phyloP scores from a whole-genome alignment of 2,888 invertebrate species.

The Lasioglossum leucozonium region DNA sequence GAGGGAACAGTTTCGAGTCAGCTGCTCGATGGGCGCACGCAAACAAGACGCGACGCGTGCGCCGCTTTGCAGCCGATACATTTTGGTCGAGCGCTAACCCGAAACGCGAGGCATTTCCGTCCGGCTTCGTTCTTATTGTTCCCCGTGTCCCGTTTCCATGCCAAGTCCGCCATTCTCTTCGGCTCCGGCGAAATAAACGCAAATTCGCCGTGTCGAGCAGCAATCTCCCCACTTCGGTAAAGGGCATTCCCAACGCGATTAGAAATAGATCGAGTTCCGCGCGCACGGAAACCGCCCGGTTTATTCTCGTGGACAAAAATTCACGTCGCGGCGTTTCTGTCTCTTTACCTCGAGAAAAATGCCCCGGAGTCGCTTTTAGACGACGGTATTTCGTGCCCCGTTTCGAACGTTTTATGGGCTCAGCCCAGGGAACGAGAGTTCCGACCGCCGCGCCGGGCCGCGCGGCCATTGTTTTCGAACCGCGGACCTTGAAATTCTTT shows the following conservation, averaged over 20 bases:
- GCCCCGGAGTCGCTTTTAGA: slow-evolving; percentile 23
- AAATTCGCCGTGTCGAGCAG: slow-evolving; percentile 66
- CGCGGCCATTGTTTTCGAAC: slow-evolving; percentile 12
- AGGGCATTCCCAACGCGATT: slow-evolving; percentile 46
- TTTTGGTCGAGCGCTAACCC: slow-evolving; percentile 26
- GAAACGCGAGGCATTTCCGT: slow-evolving; percentile 28
- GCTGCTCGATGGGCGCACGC: slow-evolving; percentile 1
- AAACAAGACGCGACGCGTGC: slow-evolving; percentile 2
- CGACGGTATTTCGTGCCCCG: slow-evolving; percentile 17
- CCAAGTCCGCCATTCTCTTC: slow-evolving; percentile 62
- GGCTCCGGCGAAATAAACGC: slow-evolving; percentile 56
- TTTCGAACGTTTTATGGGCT: slow-evolving; percentile 37
- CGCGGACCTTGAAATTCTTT: slow-evolving; percentile 28
- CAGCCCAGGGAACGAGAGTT: background rate
- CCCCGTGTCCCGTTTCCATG: slow-evolving; percentile 40
- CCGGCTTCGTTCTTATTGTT: slow-evolving; percentile 47
- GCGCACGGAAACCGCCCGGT: slow-evolving; percentile 7
- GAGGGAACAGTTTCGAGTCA: background rate
- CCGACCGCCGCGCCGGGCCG: background rate
- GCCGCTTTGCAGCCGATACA: slow-evolving; percentile 38
- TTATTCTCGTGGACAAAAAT: slow-evolving; percentile 39
- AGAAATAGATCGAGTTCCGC: slow-evolving; percentile 58
- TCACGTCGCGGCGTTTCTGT: background rate
- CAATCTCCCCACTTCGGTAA: slow-evolving; percentile 48
- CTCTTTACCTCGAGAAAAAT: slow-evolving; percentile 21